Percentiles rank a stretch among this genome's conserved stretches.
phyloP scores from a whole-genome alignment of 2,797 vertebrate species.

The Silurus lanzhouensis region DNA sequence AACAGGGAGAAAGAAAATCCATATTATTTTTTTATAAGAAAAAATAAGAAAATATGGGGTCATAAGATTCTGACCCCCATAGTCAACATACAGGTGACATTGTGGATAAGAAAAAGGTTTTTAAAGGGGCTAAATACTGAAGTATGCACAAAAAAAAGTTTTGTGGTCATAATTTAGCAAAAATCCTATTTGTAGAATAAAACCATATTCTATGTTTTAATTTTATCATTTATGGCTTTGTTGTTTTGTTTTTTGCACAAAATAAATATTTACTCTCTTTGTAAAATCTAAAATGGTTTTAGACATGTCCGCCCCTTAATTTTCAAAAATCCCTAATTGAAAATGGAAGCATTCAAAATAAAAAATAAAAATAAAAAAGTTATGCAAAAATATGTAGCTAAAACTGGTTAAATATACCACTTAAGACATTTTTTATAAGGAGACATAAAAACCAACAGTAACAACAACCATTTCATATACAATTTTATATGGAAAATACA shows the following conservation, averaged over 20 bases:
- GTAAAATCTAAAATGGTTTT: constrained; percentile 49
- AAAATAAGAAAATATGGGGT: too few relatives aligned
- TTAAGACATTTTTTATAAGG: constrained; percentile 60
- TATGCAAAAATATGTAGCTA: constrained; percentile 59
- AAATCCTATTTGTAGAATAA: constrained; percentile 54
- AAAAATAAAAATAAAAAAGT: constrained; percentile 35
- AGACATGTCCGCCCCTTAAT: constrained; percentile 62
- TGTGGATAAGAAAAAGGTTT: constrained; percentile 9
- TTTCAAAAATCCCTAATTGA: constrained; percentile 67
- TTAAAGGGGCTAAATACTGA: constrained; percentile 36
- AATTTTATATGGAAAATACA: constrained; percentile 67
- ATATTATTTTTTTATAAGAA: too few relatives aligned
- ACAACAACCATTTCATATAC: constrained; percentile 73
- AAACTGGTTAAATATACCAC: constrained; percentile 70
- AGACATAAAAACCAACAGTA: constrained; percentile 56
- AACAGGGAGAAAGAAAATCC: constrained; percentile 24
- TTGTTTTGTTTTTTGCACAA: constrained; percentile 10
- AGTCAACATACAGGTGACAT: constrained; percentile 41
- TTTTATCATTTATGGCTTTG: constrained; percentile 69
- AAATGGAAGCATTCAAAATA: constrained; percentile 58
- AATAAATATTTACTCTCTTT: constrained; percentile 55
- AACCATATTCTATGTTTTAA: constrained; percentile 51
- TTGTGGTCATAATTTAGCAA: constrained; percentile 14
- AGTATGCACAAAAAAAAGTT: constrained; percentile 50
- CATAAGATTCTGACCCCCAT: constrained; percentile 53